These are phyloP conservation scores for Bugula neritina DNA, from an alignment of 2,888 invertebrate species.

Conservation along the genomic window DNA sequence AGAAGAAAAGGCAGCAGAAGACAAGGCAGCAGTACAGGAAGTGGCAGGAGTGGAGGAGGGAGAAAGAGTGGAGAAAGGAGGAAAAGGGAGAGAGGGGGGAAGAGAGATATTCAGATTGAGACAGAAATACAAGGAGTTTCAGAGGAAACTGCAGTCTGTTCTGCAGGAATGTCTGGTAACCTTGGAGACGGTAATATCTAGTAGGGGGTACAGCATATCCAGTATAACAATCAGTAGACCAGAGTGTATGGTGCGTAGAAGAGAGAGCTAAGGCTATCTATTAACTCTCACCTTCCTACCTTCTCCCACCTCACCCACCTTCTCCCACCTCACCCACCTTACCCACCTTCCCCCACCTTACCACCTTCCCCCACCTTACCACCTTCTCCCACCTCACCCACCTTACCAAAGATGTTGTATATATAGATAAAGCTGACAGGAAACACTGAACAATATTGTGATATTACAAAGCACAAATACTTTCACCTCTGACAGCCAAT, in stretches of 20 bases:
- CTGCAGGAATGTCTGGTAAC: neutral
- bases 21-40: too few species aligned
- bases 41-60: neutral
- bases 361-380: neutral
- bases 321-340: neutral
- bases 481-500: too few species aligned
- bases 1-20: too few species aligned
- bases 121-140: neutral
- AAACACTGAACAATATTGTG: too few species aligned
- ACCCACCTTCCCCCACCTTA: neutral
- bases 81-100: neutral
- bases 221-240: constrained; percentile 1
- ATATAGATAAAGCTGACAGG: too few species aligned
- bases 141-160: neutral
- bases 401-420: too few species aligned
- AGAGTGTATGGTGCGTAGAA: neutral
- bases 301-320: neutral
- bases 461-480: too few species aligned
- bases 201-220: constrained; percentile 20
- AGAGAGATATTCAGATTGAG: neutral
- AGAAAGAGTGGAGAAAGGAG: neutral
- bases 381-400: neutral
- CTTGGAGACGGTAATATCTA: neutral
- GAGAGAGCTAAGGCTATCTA: too few species aligned
- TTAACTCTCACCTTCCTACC: neutral